Percentiles rank a stretch among this genome's conserved stretches.
phyloP scores from a whole-genome alignment of 2,797 vertebrate species.

The Malacoctenus gilli region DNA sequence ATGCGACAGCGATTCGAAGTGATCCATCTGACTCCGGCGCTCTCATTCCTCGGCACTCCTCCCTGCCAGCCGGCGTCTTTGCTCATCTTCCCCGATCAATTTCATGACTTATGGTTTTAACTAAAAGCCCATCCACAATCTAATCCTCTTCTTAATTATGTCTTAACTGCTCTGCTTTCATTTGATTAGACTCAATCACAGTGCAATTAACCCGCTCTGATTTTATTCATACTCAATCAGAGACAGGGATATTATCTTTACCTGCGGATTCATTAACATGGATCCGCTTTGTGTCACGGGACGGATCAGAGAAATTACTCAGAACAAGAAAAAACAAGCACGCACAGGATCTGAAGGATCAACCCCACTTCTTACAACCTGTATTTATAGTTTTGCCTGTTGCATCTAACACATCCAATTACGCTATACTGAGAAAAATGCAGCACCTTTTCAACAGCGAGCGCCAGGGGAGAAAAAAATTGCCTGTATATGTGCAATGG shows the following conservation, averaged over 20 bases:
- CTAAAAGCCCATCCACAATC: conserved; percentile 61
- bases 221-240: conserved; percentile 52
- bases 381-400: not conserved
- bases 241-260: conserved; percentile 52
- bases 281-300: conserved; percentile 26
- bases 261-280: conserved; percentile 40
- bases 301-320: conserved; percentile 9
- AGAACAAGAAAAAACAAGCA: not conserved
- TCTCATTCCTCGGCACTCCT: conserved; percentile 40
- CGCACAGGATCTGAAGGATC: not conserved
- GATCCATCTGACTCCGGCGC: conserved; percentile 45
- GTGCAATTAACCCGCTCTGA: conserved; percentile 58
- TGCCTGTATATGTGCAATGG: too few species aligned
- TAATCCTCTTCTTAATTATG: conserved; percentile 64
- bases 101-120: conserved; percentile 62
- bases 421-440: not conserved
- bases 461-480: not conserved
- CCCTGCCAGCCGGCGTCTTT: conserved; percentile 28
- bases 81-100: conserved; percentile 62
- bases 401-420: not conserved
- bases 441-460: too few species aligned
- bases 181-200: conserved; percentile 65
- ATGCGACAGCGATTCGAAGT: conserved; percentile 25
- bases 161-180: conserved; percentile 64
- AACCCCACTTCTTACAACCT: not conserved